Evolutionary conservation across 1,140 invertebrate species (phyloP), one percentile per base, ranked within the genome.

Genomic region (Eufriesea mexicana): DNA sequence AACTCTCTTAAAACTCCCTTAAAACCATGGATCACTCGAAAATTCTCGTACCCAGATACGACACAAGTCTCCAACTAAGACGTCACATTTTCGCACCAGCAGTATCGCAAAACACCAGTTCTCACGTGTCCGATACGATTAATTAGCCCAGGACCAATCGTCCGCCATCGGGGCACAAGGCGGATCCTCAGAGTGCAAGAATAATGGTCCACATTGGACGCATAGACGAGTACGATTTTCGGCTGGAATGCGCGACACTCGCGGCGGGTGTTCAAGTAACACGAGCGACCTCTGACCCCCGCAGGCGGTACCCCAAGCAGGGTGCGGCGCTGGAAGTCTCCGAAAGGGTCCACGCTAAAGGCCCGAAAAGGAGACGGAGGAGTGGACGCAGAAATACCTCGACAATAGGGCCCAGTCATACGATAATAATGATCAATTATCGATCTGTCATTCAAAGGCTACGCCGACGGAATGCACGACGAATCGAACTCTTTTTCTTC

Each of bases 391-490:
- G 86, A 77, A 83, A 82, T 78, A 79, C 83, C 86, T 86, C 90
- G 90, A 94, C 92, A 94, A 92, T 93, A 84, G 90, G 74, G 72
- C 82, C 89, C 88, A 91, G 91, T 93, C 91, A 91, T 91, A 92
- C 92, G 87, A 93, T 93, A 92, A 93, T 94, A 94, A 94, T 93
- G 93, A 94, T 94, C 93, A 94, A 94, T 94, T 94, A 94, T 94
- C 91, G 93, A 93, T 92, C 93, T 94, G 93, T 93, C 92, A 93
- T 93, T 94, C 92, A 93, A 93, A 86, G 90, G 89, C 84, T 89
- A 86, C 89, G 89, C 86, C 80, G 86, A 70, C 87, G 91, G 92
- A 93, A 93, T 94, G 93, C 92, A 92, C 91, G 89, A 93, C 92
- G 91, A 93, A 92, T 93, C 89, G 89, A 90, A 83, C 86, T 91